Evolutionary conservation across 2,797 vertebrate genomes (phyloP).

Genomic region (Urophycis tenuis): DNA sequence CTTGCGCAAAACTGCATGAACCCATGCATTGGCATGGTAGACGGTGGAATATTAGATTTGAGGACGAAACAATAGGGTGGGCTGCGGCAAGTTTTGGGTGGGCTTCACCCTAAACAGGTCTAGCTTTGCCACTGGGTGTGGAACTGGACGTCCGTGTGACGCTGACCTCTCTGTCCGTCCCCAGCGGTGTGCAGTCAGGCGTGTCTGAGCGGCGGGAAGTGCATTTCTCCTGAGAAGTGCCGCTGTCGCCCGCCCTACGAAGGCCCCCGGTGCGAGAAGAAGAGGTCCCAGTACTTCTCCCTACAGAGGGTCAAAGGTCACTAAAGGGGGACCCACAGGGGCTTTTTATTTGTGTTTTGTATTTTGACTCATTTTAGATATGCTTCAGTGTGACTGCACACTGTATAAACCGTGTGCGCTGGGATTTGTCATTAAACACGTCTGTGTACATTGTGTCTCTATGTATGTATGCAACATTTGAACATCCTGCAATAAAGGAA

Average conservation of each 20-base stretch:
- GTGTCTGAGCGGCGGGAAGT: constrained; percentile 81
- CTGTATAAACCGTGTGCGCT: neutral
- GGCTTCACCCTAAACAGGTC: too few relatives aligned
- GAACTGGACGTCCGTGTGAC: neutral
- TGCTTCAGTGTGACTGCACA: neutral
- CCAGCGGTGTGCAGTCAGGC: constrained; percentile 72
- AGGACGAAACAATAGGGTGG: too few relatives aligned
- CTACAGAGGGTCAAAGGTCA: constrained; percentile 28
- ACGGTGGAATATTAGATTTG: too few relatives aligned
- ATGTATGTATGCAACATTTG: constrained; percentile 2
- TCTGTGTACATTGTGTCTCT: neutral
- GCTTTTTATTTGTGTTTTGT: neutral
- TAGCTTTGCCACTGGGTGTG: too few relatives aligned
- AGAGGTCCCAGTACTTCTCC: constrained; percentile 53
- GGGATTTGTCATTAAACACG: neutral
- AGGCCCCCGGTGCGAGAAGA: constrained; percentile 73
- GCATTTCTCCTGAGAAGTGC: constrained; percentile 76
- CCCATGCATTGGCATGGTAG: too few relatives aligned
- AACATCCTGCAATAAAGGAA: neutral
- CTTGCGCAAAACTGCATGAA: too few relatives aligned
- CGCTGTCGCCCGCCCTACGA: constrained; percentile 71
- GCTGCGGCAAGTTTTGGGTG: too few relatives aligned
- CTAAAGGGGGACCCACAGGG: constrained; percentile 15
- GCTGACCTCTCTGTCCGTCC: neutral
- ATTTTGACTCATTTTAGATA: neutral